phyloP scores from a whole-genome alignment of 2,113 vertebrate species.

The Megalops atlanticus region DNA sequence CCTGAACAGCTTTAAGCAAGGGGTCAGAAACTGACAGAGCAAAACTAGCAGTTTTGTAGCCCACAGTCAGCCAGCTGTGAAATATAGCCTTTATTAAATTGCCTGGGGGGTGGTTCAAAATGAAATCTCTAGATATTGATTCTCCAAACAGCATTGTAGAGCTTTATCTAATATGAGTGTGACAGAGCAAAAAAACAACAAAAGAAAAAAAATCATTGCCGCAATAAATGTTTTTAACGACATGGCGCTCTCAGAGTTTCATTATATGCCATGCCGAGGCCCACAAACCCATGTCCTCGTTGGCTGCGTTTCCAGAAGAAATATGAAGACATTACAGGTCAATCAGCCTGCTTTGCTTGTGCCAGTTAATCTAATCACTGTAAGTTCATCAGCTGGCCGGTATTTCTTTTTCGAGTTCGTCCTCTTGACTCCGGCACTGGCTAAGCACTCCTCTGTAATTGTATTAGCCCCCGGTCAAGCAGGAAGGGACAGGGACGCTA shows the following conservation, averaged over 20 bases:
- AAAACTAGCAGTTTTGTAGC: constrained; percentile 23
- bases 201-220: constrained; percentile 34
- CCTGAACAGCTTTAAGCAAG: too few relatives aligned
- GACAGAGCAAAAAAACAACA: not conserved
- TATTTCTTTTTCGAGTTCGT: not conserved
- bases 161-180: constrained; percentile 33
- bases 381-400: constrained; percentile 35
- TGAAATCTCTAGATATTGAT: constrained; percentile 41
- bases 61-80: constrained; percentile 37
- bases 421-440: not conserved
- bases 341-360: not conserved
- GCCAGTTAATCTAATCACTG: constrained; percentile 11
- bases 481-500: not conserved
- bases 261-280: not conserved
- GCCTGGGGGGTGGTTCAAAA: not conserved
- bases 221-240: constrained; percentile 15
- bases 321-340: too few relatives aligned
- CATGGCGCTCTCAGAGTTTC: constrained; percentile 22
- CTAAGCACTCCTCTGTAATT: not conserved
- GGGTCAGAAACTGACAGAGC: not conserved
- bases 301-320: too few relatives aligned
- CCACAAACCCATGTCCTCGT: too few relatives aligned
- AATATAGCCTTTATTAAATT: constrained; percentile 47
- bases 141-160: constrained; percentile 38
- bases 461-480: constrained; percentile 9